Conservation (phyloP, 2,888 invertebrate species). For the Lacanobia oleracea region DNA sequence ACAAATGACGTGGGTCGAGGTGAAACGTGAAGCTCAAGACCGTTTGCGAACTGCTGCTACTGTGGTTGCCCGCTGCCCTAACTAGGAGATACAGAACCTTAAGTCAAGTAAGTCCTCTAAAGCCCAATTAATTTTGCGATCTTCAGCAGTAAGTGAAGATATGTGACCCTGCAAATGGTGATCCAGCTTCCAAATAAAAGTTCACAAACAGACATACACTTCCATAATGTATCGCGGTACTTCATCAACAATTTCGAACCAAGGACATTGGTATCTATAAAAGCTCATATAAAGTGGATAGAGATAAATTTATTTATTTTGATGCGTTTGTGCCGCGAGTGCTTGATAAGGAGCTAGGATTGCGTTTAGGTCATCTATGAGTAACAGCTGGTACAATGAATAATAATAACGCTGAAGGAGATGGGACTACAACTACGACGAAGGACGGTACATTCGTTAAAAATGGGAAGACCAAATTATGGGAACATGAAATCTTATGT, state of each 20-base stretch:
- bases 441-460: no score
- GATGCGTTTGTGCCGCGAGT: slow-evolving; percentile 51
- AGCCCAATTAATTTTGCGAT: no score
- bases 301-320: slow-evolving; percentile 65
- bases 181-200: not conserved
- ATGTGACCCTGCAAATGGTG: no score
- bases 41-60: no score
- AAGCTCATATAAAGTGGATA: slow-evolving; percentile 66
- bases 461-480: no score
- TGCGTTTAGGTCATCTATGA: slow-evolving; percentile 35
- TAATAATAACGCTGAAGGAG: not conserved
- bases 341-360: slow-evolving; percentile 43
- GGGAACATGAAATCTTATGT: no score
- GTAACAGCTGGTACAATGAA: slow-evolving; percentile 2
- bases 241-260: slow-evolving; percentile 35
- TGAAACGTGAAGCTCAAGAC: no score
- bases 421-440: not conserved
- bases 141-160: no score
- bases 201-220: slow-evolving; percentile 23
- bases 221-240: not conserved
- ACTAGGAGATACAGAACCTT: no score
- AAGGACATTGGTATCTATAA: slow-evolving; percentile 66
- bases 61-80: no score
- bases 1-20: no score
- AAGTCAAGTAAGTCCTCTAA: no score